phyloP scores from a whole-genome alignment of 2,888 invertebrate species.

The Xestia xanthographa region DNA sequence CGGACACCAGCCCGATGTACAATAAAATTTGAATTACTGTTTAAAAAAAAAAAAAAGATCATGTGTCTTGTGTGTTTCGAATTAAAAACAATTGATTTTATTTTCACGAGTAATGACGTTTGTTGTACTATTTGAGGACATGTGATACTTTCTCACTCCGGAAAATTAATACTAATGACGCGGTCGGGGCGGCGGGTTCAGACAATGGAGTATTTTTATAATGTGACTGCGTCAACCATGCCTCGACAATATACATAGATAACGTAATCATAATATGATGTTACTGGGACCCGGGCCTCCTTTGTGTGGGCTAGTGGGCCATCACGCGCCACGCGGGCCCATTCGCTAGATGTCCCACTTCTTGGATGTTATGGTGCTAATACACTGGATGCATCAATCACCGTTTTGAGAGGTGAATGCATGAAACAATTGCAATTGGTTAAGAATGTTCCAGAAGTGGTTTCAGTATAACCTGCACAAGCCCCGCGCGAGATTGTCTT shows the following conservation, averaged over 20 bases:
- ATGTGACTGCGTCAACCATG: not conserved
- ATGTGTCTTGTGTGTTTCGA: too few species aligned
- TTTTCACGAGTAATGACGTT: not conserved
- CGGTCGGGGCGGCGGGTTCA: not conserved
- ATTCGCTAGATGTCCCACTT: not conserved
- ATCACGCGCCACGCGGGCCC: not conserved
- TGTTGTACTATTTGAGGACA: constrained; percentile 1
- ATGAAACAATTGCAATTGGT: not conserved
- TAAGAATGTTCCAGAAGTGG: not conserved
- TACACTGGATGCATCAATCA: too few species aligned
- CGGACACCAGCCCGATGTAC: not conserved
- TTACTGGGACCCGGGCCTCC: too few species aligned
- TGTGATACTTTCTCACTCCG: constrained; percentile 21
- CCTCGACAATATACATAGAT: not conserved
- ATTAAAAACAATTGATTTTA: not conserved
- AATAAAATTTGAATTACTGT: not conserved
- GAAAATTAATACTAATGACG: constrained; percentile 40
- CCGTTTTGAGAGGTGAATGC: not conserved
- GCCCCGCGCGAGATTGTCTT: constrained; percentile 5
- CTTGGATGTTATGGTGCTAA: not conserved
- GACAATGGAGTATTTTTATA: not conserved
- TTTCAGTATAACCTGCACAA: not conserved
- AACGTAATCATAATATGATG: not conserved
- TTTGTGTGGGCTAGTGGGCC: not conserved
- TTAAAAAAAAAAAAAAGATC: not conserved